Percentiles rank a stretch among this genome's conserved stretches.
Evolutionary conservation across 2,888 invertebrate genomes (phyloP).

Genomic region (Colletes collaris): DNA sequence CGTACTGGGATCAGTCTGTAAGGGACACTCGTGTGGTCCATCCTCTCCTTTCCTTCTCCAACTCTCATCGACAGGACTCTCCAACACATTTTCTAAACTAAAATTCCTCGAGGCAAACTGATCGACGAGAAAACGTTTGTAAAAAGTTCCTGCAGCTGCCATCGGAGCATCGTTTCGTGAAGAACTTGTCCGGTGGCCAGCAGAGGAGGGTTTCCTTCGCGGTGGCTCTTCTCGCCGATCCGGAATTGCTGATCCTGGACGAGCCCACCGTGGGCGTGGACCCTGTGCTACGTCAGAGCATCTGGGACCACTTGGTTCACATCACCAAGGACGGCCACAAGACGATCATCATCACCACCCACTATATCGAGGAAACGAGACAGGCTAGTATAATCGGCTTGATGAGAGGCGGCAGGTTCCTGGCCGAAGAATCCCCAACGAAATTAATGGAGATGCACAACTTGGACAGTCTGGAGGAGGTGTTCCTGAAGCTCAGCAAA

Average conservation of each 20-base stretch:
- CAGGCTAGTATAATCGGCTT: conserved; percentile 93
- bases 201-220: conserved; percentile 94
- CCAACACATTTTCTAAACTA: no score
- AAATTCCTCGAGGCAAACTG: no score
- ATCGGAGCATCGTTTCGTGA: conserved; percentile 86
- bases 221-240: conserved; percentile 93
- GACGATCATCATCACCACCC: conserved; percentile 94
- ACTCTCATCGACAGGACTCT: no score
- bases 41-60: no score
- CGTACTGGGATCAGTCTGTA: no score
- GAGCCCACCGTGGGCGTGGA: conserved; percentile 98
- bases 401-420: conserved; percentile 92
- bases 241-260: conserved; percentile 94
- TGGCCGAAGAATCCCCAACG: conserved; percentile 93
- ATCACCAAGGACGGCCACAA: conserved; percentile 90
- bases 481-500: conserved; percentile 91
- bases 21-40: no score
- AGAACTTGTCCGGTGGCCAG: conserved; percentile 94
- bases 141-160: conserved; percentile 85
- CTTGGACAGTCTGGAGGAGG: conserved; percentile 90
- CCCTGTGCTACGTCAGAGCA: conserved; percentile 92
- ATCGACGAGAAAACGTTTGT: background rate
- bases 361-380: conserved; percentile 94
- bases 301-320: conserved; percentile 93
- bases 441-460: conserved; percentile 89